phyloP scores from a whole-genome alignment of 2,888 invertebrate genomes.

The Yponomeuta plumbellus region DNA sequence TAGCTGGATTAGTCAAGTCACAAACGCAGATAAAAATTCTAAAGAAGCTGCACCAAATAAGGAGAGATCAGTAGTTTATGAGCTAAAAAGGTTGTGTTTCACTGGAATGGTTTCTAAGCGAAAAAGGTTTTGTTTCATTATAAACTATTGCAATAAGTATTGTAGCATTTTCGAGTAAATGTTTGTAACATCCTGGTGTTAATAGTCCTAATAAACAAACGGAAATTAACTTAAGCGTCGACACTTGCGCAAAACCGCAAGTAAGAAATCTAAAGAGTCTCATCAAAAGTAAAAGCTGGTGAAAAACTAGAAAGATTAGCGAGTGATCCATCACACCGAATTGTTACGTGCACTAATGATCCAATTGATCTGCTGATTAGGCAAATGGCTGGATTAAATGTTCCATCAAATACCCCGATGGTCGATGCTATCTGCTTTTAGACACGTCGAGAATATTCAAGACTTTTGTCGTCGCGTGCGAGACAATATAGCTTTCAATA shows the following conservation, averaged over 20 bases:
- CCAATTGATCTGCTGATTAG: conserved; percentile 12
- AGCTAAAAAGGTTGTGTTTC: no score
- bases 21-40: no score
- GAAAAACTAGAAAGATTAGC: neutral
- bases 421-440: neutral
- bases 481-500: no score
- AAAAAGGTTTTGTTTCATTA: no score
- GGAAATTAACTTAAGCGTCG: neutral
- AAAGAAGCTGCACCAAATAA: no score
- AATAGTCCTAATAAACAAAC: neutral
- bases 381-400: neutral
- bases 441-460: neutral
- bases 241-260: neutral
- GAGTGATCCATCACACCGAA: conserved; percentile 12
- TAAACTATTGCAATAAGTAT: no score
- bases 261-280: neutral
- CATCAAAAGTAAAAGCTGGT: neutral
- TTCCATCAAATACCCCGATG: conserved; percentile 5
- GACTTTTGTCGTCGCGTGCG: neutral
- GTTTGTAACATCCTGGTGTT: no score
- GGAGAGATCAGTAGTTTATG: no score
- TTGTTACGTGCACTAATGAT: conserved; percentile 22
- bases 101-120: no score
- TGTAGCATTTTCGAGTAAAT: no score
- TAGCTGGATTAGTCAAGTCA: no score